Percentiles rank a stretch among this genome's conserved stretches.
These are phyloP conservation scores for Dicycla oo DNA, from an alignment of 2,888 invertebrate species.

Conservation along the genomic window DNA sequence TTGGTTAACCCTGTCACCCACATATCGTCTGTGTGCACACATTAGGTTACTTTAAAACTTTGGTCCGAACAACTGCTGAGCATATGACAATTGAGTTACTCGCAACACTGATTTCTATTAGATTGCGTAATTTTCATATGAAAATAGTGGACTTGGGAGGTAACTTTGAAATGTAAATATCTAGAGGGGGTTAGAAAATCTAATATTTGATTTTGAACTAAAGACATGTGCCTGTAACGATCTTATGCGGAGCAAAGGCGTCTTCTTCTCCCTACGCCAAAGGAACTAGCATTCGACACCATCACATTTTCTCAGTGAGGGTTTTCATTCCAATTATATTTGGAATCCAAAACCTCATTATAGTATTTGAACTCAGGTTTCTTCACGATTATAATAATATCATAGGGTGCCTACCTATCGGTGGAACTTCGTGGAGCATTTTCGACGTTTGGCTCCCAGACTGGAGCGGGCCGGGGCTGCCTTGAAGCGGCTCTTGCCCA, in stretches of 20 bases:
- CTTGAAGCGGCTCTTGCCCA: too few relatives aligned
- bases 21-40: constrained; percentile 31
- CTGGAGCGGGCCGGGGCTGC: too few relatives aligned
- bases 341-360: too few relatives aligned
- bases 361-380: too few relatives aligned
- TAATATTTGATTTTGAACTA: not conserved
- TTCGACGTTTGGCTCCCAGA: too few relatives aligned
- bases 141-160: constrained; percentile 11
- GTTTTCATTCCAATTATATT: not conserved
- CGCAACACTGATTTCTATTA: constrained; percentile 43
- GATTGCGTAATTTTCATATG: constrained; percentile 46
- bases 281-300: not conserved
- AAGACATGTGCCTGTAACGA: not conserved
- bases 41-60: constrained; percentile 57
- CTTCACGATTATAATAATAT: too few relatives aligned
- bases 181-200: not conserved
- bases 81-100: constrained; percentile 47
- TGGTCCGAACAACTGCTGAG: constrained; percentile 34
- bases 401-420: not conserved
- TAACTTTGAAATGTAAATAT: constrained; percentile 12
- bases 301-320: not conserved
- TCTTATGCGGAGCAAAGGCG: not conserved
- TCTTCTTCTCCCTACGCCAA: not conserved
- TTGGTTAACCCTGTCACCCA: constrained; percentile 42
- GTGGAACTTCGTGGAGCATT: too few relatives aligned